A percentile compares a stretch with the other conserved stretches of the same genome.
These are phyloP conservation scores for Stomorhina lunata DNA, from an alignment of 2,888 invertebrate genomes.

Conservation along the genomic window DNA sequence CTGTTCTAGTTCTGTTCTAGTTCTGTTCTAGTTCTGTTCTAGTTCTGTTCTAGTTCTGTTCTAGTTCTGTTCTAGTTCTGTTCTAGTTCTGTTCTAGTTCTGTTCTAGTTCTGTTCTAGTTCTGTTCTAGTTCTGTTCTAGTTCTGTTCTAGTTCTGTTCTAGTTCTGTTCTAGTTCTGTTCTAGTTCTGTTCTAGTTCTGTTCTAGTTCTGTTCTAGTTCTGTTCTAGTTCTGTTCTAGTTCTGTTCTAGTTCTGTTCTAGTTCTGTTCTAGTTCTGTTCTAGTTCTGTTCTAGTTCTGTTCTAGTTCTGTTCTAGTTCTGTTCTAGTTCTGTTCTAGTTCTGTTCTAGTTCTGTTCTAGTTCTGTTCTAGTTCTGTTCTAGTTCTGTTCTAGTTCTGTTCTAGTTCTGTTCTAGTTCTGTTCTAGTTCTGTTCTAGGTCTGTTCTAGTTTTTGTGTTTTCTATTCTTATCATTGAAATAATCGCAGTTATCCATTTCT, in stretches of 20 bases:
- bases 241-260: neutral
- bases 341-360: neutral
- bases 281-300: neutral
- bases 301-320: neutral
- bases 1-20: too few species aligned
- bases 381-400: neutral
- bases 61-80: too few species aligned
- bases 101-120: too few species aligned
- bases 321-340: neutral
- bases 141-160: neutral
- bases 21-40: too few species aligned
- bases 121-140: too few species aligned
- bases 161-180: neutral
- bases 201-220: neutral
- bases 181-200: neutral
- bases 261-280: neutral
- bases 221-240: neutral
- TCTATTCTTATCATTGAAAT: too few species aligned
- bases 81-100: too few species aligned
- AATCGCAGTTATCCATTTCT: neutral
- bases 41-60: too few species aligned
- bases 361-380: neutral
- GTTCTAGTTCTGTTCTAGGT: neutral
- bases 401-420: neutral
- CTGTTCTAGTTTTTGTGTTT: neutral